These are phyloP conservation scores for Micromussa lordhowensis DNA, from an alignment of 92 coral and sea anemone genomes.

Conservation along the genomic window DNA sequence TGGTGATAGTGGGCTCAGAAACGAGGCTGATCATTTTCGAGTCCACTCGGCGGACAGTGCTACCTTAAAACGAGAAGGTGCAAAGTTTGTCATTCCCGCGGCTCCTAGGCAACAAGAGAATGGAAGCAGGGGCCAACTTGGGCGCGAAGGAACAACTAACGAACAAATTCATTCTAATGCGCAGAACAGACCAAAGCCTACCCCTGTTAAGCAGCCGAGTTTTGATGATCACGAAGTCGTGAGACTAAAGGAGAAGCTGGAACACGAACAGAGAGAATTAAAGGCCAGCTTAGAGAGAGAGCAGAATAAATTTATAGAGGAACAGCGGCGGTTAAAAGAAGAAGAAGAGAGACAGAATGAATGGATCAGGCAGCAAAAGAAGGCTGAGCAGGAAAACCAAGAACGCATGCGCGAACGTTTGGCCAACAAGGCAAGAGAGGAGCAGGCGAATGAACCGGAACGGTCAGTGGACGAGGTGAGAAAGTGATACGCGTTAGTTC, in stretches of 20 bases:
- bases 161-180: neutral
- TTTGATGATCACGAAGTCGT: slow-evolving; percentile 77
- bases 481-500: neutral
- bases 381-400: slow-evolving; percentile 69
- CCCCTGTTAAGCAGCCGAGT: slow-evolving; percentile 60
- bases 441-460: slow-evolving; percentile 14
- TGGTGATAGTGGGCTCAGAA: slow-evolving; percentile 4
- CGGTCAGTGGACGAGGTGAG: slow-evolving; percentile 30
- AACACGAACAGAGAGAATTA: slow-evolving; percentile 84
- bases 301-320: slow-evolving; percentile 78
- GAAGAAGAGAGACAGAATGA: slow-evolving; percentile 74
- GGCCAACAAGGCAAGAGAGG: slow-evolving; percentile 45
- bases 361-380: slow-evolving; percentile 71
- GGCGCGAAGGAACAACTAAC: neutral
- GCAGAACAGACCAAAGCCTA: neutral
- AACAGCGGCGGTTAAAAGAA: slow-evolving; percentile 83
- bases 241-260: slow-evolving; percentile 68
- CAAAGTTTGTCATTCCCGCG: neutral
- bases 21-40: slow-evolving; percentile 8
- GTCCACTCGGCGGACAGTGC: neutral
- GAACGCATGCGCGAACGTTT: slow-evolving; percentile 58
- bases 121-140: neutral
- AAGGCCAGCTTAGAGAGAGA: slow-evolving; percentile 77
- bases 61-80: slow-evolving; percentile 1
- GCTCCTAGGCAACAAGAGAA: neutral